Conservation (phyloP, 1,140 invertebrate genomes). For the Aradophagus sp. region DNA sequence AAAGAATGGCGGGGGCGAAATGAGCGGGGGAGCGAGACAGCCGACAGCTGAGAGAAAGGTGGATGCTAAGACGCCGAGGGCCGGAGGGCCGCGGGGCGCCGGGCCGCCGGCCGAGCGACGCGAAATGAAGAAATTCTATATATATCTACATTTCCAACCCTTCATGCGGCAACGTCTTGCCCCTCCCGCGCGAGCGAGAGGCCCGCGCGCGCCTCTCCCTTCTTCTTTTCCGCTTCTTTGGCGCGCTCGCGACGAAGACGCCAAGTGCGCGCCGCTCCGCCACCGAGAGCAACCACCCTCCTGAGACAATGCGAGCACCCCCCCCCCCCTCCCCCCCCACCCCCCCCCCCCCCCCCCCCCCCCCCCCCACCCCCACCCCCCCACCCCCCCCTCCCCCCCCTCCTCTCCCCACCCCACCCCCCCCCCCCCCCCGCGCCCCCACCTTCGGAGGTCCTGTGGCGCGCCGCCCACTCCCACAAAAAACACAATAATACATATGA, state of each 20-base stretch:
- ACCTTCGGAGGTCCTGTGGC: too few species aligned
- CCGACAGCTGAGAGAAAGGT: conserved; percentile 28
- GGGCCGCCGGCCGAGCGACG: conserved; percentile 65
- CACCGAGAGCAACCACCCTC: conserved; percentile 65
- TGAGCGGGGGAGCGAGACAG: conserved; percentile 62
- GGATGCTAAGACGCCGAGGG: conserved; percentile 60
- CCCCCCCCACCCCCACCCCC: too few species aligned
- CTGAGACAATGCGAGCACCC: conserved; percentile 74
- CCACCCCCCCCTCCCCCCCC: too few species aligned
- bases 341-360: conserved; percentile 57
- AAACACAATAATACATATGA: too few species aligned
- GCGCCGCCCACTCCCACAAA: too few species aligned
- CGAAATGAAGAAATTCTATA: conserved; percentile 77
- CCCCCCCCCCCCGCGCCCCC: too few species aligned
- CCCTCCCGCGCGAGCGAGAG: conserved; percentile 50
- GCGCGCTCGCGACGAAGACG: conserved; percentile 24
- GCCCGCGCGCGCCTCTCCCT: too few species aligned
- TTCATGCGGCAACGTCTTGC: conserved; percentile 73
- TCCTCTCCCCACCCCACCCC: too few species aligned
- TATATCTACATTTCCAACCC: conserved; percentile 76
- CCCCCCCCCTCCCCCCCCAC: too few species aligned
- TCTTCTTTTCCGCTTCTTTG: conserved; percentile 48
- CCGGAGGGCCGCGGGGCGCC: conserved; percentile 53
- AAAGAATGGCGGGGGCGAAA: conserved; percentile 74
- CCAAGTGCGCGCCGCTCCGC: conserved; percentile 45